A percentile compares a stretch with the other conserved stretches of the same genome.
phyloP scores from a whole-genome alignment of 2,888 invertebrate genomes.

The Stratiomys singularior region DNA sequence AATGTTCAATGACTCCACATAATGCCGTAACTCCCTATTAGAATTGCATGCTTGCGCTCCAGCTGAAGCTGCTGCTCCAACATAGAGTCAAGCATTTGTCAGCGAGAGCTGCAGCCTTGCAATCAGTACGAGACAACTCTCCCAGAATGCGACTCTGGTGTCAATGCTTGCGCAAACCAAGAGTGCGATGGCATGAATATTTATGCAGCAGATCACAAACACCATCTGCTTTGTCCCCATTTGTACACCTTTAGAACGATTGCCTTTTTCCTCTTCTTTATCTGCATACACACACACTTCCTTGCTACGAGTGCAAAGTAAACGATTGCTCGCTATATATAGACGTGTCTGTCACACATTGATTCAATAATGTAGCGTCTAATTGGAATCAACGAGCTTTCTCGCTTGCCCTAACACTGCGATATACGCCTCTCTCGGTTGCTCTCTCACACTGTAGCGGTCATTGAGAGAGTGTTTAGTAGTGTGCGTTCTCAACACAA shows the following conservation, averaged over 20 bases:
- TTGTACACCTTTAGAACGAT: neutral
- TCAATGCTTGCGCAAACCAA: no score
- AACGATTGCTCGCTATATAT: neutral
- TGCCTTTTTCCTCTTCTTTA: neutral
- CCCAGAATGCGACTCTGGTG: conserved; percentile 17
- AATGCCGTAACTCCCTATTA: neutral
- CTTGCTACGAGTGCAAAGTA: neutral
- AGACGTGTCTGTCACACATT: neutral
- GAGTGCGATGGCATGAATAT: conserved; percentile 3
- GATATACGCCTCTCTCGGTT: neutral
- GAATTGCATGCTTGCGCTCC: no score
- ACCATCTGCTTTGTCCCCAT: neutral
- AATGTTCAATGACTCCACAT: conserved; percentile 26
- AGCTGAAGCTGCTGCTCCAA: no score
- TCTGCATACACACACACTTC: neutral
- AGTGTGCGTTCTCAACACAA: neutral
- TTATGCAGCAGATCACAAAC: neutral
- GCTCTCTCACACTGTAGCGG: neutral
- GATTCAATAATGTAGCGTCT: neutral
- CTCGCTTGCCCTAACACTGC: neutral
- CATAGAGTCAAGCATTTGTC: no score
- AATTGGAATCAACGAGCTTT: neutral
- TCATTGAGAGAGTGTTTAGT: neutral
- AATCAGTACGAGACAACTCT: neutral
- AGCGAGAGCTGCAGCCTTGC: no score